phyloP scores from a whole-genome alignment of 2,113 vertebrate species.

The Prietella phreatophila region DNA sequence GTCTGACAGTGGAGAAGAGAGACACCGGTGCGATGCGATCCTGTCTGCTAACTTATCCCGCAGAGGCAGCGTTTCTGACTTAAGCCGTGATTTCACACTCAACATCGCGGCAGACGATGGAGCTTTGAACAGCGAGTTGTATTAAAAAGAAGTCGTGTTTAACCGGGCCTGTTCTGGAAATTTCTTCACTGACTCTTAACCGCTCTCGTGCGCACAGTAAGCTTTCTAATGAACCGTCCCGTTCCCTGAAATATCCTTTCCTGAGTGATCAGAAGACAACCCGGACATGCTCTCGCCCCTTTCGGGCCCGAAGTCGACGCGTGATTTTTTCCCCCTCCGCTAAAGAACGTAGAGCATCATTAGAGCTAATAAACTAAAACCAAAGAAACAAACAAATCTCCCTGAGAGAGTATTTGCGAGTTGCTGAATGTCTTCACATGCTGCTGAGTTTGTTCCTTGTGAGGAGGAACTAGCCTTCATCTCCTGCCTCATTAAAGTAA shows the following conservation, averaged over 20 bases:
- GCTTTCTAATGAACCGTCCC: not conserved
- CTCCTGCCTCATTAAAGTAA: constrained; percentile 37
- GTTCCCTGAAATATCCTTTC: not conserved
- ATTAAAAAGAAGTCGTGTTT: too few species aligned
- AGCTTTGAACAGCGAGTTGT: not conserved
- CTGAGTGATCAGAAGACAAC: not conserved
- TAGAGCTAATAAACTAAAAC: constrained; percentile 24
- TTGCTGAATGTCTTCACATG: constrained; percentile 13
- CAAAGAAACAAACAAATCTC: not conserved
- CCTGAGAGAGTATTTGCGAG: constrained; percentile 18
- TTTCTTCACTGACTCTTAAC: too few species aligned
- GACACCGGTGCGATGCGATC: not conserved
- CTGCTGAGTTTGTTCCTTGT: not conserved
- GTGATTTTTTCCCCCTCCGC: not conserved
- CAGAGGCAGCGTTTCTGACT: constrained; percentile 9
- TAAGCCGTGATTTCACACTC: not conserved
- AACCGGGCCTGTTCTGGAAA: not conserved
- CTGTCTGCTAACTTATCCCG: constrained; percentile 1
- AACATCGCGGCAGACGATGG: not conserved
- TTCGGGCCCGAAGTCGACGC: too few species aligned
- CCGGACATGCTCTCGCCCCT: not conserved
- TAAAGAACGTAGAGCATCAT: not conserved
- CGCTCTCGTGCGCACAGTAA: too few species aligned
- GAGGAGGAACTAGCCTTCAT: constrained; percentile 8
- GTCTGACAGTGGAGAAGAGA: not conserved